Percentiles rank a stretch among this genome's conserved stretches.
Evolutionary conservation across 2,113 vertebrate species (phyloP).

Genomic region (Neomonachus schauinslandi): DNA sequence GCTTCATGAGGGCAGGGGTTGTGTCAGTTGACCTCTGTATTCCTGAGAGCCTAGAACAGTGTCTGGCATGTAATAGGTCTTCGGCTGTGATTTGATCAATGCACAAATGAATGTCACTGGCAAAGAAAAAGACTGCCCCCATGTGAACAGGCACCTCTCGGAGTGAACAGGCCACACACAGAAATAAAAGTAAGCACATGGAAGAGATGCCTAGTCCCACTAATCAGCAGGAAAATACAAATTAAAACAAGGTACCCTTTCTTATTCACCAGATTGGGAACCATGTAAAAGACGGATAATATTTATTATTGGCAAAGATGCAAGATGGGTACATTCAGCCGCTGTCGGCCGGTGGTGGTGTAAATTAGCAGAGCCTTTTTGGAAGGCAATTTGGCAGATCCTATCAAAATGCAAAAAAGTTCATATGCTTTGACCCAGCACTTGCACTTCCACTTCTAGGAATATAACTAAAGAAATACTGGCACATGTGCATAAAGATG

Average conservation of each 20-base stretch:
- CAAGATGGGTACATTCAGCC: neutral
- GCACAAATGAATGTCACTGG: neutral
- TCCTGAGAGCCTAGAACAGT: neutral
- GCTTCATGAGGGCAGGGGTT: neutral
- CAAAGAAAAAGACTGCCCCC: neutral
- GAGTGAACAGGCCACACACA: neutral
- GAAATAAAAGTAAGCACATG: neutral
- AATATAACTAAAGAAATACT: conserved; percentile 11
- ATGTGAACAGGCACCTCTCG: neutral
- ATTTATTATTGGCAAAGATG: neutral
- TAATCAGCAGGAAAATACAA: neutral
- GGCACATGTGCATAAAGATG: neutral
- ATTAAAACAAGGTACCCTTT: neutral
- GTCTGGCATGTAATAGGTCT: neutral
- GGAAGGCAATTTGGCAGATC: conserved; percentile 44
- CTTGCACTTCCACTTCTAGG: neutral
- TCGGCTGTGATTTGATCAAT: neutral
- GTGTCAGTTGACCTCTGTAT: neutral
- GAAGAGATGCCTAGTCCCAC: neutral
- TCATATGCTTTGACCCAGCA: neutral
- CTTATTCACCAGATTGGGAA: neutral
- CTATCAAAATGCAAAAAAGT: neutral
- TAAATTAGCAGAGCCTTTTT: neutral
- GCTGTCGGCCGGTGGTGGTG: neutral
- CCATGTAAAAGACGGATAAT: neutral